Percentiles rank a stretch among this genome's conserved stretches.
These are phyloP conservation scores for Petrosia ficiformis DNA, from an alignment of 37 sponge, comb jelly and placozoan species.

Conservation along the genomic window DNA sequence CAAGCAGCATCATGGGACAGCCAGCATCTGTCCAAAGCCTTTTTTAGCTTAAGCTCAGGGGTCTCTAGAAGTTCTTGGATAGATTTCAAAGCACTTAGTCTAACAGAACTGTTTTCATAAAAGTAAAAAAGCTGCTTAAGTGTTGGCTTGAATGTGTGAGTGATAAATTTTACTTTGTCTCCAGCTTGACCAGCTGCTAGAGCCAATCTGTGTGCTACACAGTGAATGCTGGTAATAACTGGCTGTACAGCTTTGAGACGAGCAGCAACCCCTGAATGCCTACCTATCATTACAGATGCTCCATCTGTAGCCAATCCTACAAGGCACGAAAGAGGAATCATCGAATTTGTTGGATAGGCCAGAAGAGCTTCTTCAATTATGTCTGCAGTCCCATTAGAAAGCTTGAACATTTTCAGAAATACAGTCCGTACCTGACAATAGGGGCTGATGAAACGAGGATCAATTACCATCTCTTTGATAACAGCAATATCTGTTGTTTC, in stretches of 20 bases:
- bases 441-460: slow-evolving; percentile 16
- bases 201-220: slow-evolving; percentile 28
- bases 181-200: slow-evolving; percentile 45
- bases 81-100: slow-evolving; percentile 11
- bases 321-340: slow-evolving; percentile 7
- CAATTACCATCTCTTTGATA: slow-evolving; percentile 14
- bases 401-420: slow-evolving; percentile 20
- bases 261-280: slow-evolving; percentile 21
- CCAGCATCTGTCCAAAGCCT: slow-evolving; percentile 22
- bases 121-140: slow-evolving; percentile 24
- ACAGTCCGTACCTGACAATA: background rate
- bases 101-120: slow-evolving; percentile 34
- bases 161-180: slow-evolving; percentile 11
- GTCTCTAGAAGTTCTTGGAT: slow-evolving; percentile 15
- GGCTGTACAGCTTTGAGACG: slow-evolving; percentile 18
- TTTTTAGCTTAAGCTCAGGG: slow-evolving; percentile 27
- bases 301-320: slow-evolving; percentile 46
- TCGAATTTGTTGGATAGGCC: background rate
- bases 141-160: slow-evolving; percentile 24
- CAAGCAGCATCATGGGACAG: slow-evolving; percentile 27
- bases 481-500: slow-evolving; percentile 26
- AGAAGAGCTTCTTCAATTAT: slow-evolving; percentile 29
- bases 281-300: slow-evolving; percentile 37
- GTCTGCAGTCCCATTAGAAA: slow-evolving; percentile 39
- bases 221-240: slow-evolving; percentile 30